These are phyloP conservation scores for Agrenia bidenticulata DNA, from an alignment of 2,888 invertebrate genomes.

Conservation along the genomic window DNA sequence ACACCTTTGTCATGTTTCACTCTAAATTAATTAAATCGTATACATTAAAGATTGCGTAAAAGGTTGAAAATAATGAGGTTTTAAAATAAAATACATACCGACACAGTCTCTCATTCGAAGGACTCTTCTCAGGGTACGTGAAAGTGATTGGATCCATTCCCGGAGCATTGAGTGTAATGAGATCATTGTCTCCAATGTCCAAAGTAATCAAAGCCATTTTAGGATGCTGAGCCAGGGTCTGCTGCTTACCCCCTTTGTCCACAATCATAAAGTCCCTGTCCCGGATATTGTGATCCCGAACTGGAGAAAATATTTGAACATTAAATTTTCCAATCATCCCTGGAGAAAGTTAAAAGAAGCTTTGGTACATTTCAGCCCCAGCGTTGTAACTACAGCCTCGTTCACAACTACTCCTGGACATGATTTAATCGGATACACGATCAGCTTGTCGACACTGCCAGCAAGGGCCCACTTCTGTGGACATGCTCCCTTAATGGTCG, in stretches of 20 bases:
- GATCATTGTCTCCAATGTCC: conserved; percentile 22
- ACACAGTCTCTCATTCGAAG: conserved; percentile 28
- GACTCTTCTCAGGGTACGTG: conserved; percentile 26
- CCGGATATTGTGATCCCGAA: conserved; percentile 30
- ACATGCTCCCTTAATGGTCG: no score
- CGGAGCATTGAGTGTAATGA: conserved; percentile 46
- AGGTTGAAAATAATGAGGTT: no score
- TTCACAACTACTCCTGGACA: conserved; percentile 55
- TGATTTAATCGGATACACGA: conserved; percentile 58
- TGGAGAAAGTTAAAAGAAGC: neutral
- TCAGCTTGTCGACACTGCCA: conserved; percentile 56
- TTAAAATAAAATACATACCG: conserved; percentile 19
- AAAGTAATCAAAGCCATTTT: conserved; percentile 41
- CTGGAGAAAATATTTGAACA: conserved; percentile 11
- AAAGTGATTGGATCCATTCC: conserved; percentile 42
- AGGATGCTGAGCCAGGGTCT: conserved; percentile 37
- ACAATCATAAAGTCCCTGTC: conserved; percentile 47
- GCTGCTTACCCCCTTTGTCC: conserved; percentile 35
- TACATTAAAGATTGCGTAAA: no score
- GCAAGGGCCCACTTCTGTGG: conserved; percentile 56
- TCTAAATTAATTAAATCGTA: no score
- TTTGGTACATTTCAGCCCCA: conserved; percentile 54
- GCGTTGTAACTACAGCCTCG: conserved; percentile 55
- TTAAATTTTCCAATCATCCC: neutral
- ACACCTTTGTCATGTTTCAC: conserved; percentile 58